phyloP scores from a whole-genome alignment of 2,888 invertebrate genomes.

The Heliconius aoede region DNA sequence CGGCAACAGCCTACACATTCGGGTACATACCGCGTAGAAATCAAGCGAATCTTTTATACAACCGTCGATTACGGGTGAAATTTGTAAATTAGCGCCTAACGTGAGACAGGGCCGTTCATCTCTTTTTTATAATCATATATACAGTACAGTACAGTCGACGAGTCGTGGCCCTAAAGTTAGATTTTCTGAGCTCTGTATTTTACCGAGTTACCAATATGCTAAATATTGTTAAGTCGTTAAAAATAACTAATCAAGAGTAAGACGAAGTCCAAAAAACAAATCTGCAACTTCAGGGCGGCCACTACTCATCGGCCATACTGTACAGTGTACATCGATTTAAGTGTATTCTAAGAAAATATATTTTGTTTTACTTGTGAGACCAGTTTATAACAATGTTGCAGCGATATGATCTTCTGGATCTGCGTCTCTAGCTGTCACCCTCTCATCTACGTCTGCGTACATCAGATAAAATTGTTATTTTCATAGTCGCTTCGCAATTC shows the following conservation, averaged over 20 bases:
- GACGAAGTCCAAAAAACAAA: background rate
- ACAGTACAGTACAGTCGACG: background rate
- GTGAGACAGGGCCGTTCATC: constrained; percentile 54
- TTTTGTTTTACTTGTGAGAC: background rate
- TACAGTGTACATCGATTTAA: constrained; percentile 6
- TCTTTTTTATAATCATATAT: constrained; percentile 23
- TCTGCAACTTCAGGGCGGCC: background rate
- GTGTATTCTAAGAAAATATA: background rate
- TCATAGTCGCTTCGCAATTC: constrained; percentile 11
- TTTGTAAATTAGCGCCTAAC: constrained; percentile 60
- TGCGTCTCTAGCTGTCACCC: constrained; percentile 15
- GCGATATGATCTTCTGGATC: constrained; percentile 25
- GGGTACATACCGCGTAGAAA: constrained; percentile 42
- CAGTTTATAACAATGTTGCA: constrained; percentile 24
- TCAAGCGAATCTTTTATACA: constrained; percentile 47
- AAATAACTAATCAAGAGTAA: background rate
- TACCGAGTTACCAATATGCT: too few species aligned
- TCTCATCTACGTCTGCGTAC: constrained; percentile 18
- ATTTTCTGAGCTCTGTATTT: too few species aligned
- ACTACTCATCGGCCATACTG: background rate
- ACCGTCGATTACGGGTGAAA: constrained; percentile 58
- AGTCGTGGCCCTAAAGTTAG: background rate
- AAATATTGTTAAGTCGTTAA: background rate
- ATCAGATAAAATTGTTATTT: constrained; percentile 24
- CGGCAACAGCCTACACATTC: background rate